Evolutionary conservation across 2,797 vertebrate species (phyloP).

Genomic region (Acipenser transmontanus): DNA sequence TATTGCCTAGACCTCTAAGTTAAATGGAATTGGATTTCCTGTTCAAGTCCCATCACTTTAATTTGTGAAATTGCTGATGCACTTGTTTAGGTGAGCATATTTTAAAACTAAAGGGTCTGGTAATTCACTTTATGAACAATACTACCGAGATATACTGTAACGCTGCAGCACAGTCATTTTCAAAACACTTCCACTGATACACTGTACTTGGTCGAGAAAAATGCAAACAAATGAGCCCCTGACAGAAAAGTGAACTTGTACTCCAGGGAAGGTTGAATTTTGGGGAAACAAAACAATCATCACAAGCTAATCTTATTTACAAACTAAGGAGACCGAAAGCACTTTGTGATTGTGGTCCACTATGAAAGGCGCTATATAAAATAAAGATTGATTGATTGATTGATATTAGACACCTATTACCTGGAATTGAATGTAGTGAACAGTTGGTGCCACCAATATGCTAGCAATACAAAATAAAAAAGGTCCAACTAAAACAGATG

Average conservation of each 20-base stretch:
- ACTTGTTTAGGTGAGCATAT: conserved; percentile 24
- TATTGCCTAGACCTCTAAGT: conserved; percentile 23
- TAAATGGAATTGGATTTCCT: conserved; percentile 31
- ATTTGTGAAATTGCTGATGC: conserved; percentile 37
- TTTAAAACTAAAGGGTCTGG: conserved; percentile 14
- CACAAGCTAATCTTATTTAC: conserved; percentile 1
- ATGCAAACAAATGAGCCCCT: background rate
- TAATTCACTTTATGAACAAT: conserved; percentile 20
- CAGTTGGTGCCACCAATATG: conserved; percentile 2
- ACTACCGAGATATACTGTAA: conserved; percentile 8
- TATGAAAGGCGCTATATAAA: too few relatives aligned
- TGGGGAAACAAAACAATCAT: background rate
- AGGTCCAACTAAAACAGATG: too few relatives aligned
- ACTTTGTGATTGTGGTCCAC: too few relatives aligned
- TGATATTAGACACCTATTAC: background rate
- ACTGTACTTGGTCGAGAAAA: conserved; percentile 3
- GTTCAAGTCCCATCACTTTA: conserved; percentile 26
- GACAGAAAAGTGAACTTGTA: conserved; percentile 22
- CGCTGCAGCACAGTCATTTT: conserved; percentile 3
- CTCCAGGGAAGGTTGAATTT: conserved; percentile 4
- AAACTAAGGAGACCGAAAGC: background rate
- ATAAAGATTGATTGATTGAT: background rate
- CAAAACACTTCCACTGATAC: conserved; percentile 17
- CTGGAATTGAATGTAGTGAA: background rate
- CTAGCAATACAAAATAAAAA: background rate